phyloP scores from a whole-genome alignment of 23 tunicate species.

The Halocynthia aurantium region DNA sequence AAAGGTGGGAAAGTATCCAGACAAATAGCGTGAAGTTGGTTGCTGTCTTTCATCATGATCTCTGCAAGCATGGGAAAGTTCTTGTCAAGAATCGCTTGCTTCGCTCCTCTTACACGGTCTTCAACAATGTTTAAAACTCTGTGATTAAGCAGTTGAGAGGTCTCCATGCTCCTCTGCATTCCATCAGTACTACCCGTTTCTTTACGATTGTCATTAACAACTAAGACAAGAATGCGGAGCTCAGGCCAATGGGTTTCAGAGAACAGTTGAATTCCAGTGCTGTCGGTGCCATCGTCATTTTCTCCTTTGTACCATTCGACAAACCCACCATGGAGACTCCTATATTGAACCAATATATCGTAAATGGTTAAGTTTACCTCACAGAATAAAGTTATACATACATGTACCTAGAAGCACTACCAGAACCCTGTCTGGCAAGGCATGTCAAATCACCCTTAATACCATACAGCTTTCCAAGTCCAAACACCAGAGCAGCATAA shows the following conservation, averaged over 20 bases:
- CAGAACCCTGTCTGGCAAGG: conserved; percentile 79
- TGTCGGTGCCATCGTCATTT: conserved; percentile 47
- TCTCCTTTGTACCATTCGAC: conserved; percentile 74
- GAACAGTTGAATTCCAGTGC: conserved; percentile 39
- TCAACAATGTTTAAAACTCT: conserved; percentile 41
- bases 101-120: conserved; percentile 28
- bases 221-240: conserved; percentile 63
- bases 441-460: conserved; percentile 48
- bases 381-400: not conserved
- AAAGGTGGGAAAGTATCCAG: conserved; percentile 77
- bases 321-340: conserved; percentile 87
- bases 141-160: conserved; percentile 48
- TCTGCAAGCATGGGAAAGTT: conserved; percentile 63
- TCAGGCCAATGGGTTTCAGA: conserved; percentile 80
- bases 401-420: conserved; percentile 57
- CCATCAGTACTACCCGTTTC: conserved; percentile 78
- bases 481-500: conserved; percentile 58
- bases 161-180: conserved; percentile 64
- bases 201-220: conserved; percentile 36
- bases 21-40: conserved; percentile 85
- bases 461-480: conserved; percentile 33
- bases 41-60: conserved; percentile 75
- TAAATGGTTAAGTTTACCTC: not conserved
- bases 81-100: conserved; percentile 33
- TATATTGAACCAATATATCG: not conserved